A percentile compares a stretch with the other conserved stretches of the same genome.
Evolutionary conservation across 2,113 vertebrate genomes (phyloP).

Genomic region (Nettapus auritus): DNA sequence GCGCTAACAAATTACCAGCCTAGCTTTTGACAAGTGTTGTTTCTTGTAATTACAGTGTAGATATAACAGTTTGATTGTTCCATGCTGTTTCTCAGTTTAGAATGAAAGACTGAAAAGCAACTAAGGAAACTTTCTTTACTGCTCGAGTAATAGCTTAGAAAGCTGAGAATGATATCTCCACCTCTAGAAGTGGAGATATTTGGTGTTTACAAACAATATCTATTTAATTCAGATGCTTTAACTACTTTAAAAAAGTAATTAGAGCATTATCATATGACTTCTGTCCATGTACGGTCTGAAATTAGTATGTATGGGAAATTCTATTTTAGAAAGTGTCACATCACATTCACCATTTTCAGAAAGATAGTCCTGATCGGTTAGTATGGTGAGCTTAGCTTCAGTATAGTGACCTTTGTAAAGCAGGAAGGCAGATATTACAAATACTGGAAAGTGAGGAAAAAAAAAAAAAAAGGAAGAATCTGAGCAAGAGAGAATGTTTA

Average conservation of each 20-base stretch:
- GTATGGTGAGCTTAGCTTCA: neutral
- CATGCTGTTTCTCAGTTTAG: neutral
- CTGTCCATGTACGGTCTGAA: neutral
- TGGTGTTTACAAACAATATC: neutral
- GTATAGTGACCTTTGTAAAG: neutral
- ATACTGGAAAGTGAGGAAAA: neutral
- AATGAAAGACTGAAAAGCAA: neutral
- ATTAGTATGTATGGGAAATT: neutral
- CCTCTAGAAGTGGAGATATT: neutral
- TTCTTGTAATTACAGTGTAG: neutral
- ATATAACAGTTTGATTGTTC: neutral
- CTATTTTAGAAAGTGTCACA: neutral
- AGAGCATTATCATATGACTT: neutral
- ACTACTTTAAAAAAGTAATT: neutral
- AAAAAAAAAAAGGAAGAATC: rapidly evolving
- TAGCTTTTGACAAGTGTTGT: neutral
- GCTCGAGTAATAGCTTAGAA: neutral
- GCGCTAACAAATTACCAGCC: neutral
- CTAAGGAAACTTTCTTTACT: neutral
- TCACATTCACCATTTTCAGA: neutral
- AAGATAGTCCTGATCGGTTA: neutral
- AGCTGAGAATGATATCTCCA: neutral
- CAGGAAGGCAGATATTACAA: neutral
- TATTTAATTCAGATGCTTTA: neutral
- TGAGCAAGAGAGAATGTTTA: neutral